Conservation (phyloP, 2,888 invertebrate species). For the Caenorhabditis doughertyi region DNA sequence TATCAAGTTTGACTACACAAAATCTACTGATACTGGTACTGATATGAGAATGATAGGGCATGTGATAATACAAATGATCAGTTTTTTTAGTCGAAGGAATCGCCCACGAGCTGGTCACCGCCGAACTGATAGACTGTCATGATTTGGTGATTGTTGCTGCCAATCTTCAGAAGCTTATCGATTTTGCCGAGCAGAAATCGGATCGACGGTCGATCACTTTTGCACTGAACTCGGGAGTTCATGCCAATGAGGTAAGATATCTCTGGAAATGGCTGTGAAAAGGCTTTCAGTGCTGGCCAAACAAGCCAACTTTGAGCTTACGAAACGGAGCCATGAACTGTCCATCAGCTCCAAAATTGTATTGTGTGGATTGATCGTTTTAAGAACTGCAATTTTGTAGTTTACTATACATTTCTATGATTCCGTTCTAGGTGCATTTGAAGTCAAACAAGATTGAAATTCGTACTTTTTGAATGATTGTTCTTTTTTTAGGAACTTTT, state of each 20-base stretch:
- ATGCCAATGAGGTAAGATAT: constrained; percentile 83
- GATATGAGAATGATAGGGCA: background rate
- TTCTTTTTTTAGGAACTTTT: too few species aligned
- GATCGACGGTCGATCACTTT: constrained; percentile 79
- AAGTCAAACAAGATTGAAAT: too few species aligned
- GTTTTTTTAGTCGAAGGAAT: constrained; percentile 83
- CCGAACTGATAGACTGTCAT: constrained; percentile 93
- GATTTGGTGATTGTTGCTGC: constrained; percentile 94
- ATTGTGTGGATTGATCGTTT: too few species aligned
- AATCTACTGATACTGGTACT: constrained; percentile 77
- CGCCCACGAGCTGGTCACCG: constrained; percentile 87
- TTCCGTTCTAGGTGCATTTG: too few species aligned
- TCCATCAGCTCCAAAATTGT: too few species aligned
- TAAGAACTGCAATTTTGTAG: too few species aligned
- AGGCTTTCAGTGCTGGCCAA: too few species aligned
- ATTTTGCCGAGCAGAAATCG: constrained; percentile 72
- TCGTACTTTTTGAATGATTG: too few species aligned
- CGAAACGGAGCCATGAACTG: too few species aligned
- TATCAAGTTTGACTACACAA: constrained; percentile 95
- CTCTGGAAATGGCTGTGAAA: too few species aligned
- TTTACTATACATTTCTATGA: too few species aligned
- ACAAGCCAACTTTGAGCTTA: too few species aligned
- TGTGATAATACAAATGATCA: background rate
- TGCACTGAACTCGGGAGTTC: constrained; percentile 85
- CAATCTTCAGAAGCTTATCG: constrained; percentile 88